Base-by-base conservation (phyloP, 2,113 vertebrate species). In the Protomyctophum bolini region DNA sequence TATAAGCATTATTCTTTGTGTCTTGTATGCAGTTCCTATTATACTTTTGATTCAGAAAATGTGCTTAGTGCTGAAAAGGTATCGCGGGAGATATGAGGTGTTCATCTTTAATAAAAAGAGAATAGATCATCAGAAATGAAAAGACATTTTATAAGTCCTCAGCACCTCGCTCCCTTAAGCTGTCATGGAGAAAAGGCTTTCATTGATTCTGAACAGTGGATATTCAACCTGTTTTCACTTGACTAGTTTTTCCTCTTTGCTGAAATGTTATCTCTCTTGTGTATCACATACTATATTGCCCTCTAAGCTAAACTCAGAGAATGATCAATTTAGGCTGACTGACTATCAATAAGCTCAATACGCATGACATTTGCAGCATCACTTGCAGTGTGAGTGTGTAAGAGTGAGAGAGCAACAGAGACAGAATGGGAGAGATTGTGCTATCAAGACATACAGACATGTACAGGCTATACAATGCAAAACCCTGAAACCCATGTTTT, bases 401-500 rank as follows among this genome's bases (percentile, higher is more conserved):
- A 49, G 14, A 10, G 45, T 2, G 14, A 41, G 33, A 41, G 33
- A 41, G 33, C 33, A 41, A 41, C 33, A 41, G 33, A 41, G 21
- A 41, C 33, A 41, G 21, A 21, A 21, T 46, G 51, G 15, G 8
- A 54, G 61, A 47, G 47, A 2, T 7, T n/a, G 15, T 8, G 56
- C 10, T 46, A 11, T n/a, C 49, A 8, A n/a, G 47, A 64, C 29
- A 58, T 6, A 41, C 33, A 28, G 21, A 46, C 9, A 2, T 49
- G 55, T 75, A 70, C 47, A 68, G 8, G 61, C 56, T 71, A 21
- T 71, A 21, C 68, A 75, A 58, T 67, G 73, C 72, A 84, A 88
- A 84, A 59, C 21, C 12, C 61, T 80, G 79, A 87, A 85, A 87
- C 74, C 55, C 11, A 10, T 46, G 50, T 75, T 75, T 7, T 70